phyloP scores from a whole-genome alignment of 2,888 invertebrate species.

The Drosophila barbarae region DNA sequence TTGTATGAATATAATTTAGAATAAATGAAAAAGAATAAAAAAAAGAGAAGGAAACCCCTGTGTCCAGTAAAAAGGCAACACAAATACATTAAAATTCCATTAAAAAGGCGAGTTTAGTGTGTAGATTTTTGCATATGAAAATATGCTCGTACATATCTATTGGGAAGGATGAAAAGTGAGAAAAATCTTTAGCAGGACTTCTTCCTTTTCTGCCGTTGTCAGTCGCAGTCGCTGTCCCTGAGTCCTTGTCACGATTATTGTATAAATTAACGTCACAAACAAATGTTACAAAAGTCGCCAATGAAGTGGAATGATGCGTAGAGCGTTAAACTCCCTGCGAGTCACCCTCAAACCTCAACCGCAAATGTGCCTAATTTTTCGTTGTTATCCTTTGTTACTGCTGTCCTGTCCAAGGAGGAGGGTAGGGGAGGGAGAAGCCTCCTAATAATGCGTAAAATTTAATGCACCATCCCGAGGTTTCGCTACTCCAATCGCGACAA shows the following conservation, averaged over 20 bases:
- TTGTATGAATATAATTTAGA: slow-evolving; percentile 75
- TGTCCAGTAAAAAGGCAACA: slow-evolving; percentile 38
- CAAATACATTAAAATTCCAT: slow-evolving; percentile 74
- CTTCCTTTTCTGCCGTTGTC: slow-evolving; percentile 20
- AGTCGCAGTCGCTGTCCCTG: slow-evolving; percentile 40
- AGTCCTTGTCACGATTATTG: slow-evolving; percentile 76
- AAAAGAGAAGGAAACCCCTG: slow-evolving; percentile 10
- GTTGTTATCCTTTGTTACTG: slow-evolving; percentile 64
- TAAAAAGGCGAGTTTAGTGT: slow-evolving; percentile 52
- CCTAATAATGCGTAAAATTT: slow-evolving; percentile 41
- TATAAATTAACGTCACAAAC: slow-evolving; percentile 80
- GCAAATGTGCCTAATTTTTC: slow-evolving; percentile 74
- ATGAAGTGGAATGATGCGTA: slow-evolving; percentile 79
- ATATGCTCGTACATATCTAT: slow-evolving; percentile 5
- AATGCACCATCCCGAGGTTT: slow-evolving; percentile 39
- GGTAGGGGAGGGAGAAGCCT: neutral
- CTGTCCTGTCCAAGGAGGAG: slow-evolving; percentile 43
- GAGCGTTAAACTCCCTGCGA: slow-evolving; percentile 30
- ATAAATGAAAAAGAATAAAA: slow-evolving; percentile 47
- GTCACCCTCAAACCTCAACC: slow-evolving; percentile 30
- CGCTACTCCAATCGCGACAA: slow-evolving; percentile 68
- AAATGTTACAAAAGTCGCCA: slow-evolving; percentile 80
- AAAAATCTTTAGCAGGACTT: slow-evolving; percentile 20
- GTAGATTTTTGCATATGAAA: slow-evolving; percentile 31
- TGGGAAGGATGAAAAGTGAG: neutral